Evolutionary conservation across 2,797 vertebrate species (phyloP), one percentile per base, ranked within the genome.

Genomic region (Menidia menidia): DNA sequence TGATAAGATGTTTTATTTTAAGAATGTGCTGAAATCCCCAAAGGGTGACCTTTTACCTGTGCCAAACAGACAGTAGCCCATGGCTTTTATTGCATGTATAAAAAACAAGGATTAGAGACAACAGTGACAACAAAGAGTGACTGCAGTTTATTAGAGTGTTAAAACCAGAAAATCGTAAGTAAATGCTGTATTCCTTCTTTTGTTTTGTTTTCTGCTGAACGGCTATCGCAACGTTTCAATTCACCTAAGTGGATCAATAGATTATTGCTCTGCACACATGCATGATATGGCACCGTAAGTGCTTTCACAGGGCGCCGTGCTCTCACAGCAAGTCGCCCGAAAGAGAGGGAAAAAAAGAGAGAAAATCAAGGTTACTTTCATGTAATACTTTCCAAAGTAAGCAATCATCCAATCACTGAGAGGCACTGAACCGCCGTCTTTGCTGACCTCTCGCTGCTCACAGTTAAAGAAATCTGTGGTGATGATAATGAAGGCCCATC

Each of bases 1-100:
- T 78, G 88, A 89, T 90, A 82, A 88, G 86, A 75, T 73, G 32
- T 76, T 72, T 87, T 83, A 88, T 87, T 86, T 89, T 85, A 83
- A 86, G 83, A 72, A 44, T 60, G 52, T 66, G 45, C 77, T 73
- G 66, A 82, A 85, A 77, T 87, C 81, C 74, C 50, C 19, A 19
- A 63, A 64, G 48, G 15, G 50, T 12, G 58, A 85, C 78, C 77
- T 83, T 84, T 82, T 81, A 47, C 67, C 42, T 45, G 64, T 43
- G 42, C 39, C 47, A 13, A 67, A 67, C 53, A 86, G 84, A 87
- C 82, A 75, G 50, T 3, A n/a, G n/a, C n/a, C n/a, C n/a, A 13
- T 54, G 50, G 57, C 80, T 68, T 84, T 72, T 56, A 80, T 80
- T 71, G 30, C 51, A n/a, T 18, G 30, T 51, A 53, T 55, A 55